Evolutionary conservation across 2,113 vertebrate species (phyloP).

Genomic region (Acanthisitta chloris): DNA sequence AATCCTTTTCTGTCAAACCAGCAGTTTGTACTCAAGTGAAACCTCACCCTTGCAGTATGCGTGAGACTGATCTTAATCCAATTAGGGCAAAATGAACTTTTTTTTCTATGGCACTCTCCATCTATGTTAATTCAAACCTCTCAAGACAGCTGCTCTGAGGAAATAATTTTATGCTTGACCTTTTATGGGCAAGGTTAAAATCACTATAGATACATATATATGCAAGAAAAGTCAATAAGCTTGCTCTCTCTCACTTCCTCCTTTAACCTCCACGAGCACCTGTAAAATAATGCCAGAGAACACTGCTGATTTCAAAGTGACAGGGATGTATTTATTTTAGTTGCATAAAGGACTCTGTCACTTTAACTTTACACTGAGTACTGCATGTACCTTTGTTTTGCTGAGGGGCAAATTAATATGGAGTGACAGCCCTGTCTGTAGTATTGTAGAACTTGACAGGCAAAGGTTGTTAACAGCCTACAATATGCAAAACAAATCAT

Average conservation of each 20-base stretch:
- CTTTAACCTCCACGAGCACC: conserved; percentile 1
- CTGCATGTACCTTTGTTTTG: conserved; percentile 7
- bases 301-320: conserved; percentile 22
- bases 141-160: conserved; percentile 41
- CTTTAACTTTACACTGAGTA: conserved; percentile 27
- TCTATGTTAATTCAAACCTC: conserved; percentile 65
- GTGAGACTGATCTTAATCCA: conserved; percentile 72
- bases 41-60: conserved; percentile 60
- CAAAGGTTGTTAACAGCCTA: not conserved
- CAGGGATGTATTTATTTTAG: conserved; percentile 61
- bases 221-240: conserved; percentile 50
- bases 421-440: not conserved
- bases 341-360: conserved; percentile 36
- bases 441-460: conserved; percentile 9
- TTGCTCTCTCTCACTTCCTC: not conserved
- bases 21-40: conserved; percentile 67
- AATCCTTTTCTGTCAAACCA: conserved; percentile 85
- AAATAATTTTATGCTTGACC: conserved; percentile 72
- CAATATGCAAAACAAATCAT: conserved; percentile 25
- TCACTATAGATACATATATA: conserved; percentile 1
- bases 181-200: conserved; percentile 65
- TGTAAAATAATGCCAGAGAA: not conserved
- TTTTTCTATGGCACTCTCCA: conserved; percentile 16
- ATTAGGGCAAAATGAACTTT: conserved; percentile 76
- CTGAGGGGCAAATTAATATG: conserved; percentile 43